Evolutionary conservation across 2,888 invertebrate genomes (phyloP).

Genomic region (Laothoe populi): DNA sequence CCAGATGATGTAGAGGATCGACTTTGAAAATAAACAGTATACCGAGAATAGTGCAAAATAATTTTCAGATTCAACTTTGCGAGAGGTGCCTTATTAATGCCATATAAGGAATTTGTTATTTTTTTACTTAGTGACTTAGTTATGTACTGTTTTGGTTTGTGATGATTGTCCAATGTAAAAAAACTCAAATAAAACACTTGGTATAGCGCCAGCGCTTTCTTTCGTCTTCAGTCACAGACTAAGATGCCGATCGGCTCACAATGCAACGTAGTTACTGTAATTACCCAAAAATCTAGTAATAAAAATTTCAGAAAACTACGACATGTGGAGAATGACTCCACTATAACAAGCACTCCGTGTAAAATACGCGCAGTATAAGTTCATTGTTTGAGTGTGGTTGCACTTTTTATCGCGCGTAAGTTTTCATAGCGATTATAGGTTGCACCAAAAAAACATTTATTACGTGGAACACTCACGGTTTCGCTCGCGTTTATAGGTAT

Average conservation of each 20-base stretch:
- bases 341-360: slow-evolving; percentile 50
- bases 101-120: too few relatives aligned
- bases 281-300: slow-evolving; percentile 12
- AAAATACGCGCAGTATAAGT: slow-evolving; percentile 55
- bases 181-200: slow-evolving; percentile 29
- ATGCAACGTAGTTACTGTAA: too few relatives aligned
- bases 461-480: slow-evolving; percentile 65
- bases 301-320: slow-evolving; percentile 1
- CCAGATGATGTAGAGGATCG: too few relatives aligned
- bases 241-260: neutral
- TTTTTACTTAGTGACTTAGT: too few relatives aligned
- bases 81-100: too few relatives aligned
- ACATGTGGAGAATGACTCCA: neutral
- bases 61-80: too few relatives aligned
- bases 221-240: slow-evolving; percentile 5
- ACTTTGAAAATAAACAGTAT: too few relatives aligned
- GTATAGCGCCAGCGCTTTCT: slow-evolving; percentile 15
- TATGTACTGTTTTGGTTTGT: too few relatives aligned
- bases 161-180: neutral
- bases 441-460: slow-evolving; percentile 45
- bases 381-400: slow-evolving; percentile 62
- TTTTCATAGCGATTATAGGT: slow-evolving; percentile 56
- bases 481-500: slow-evolving; percentile 49
- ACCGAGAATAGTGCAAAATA: too few relatives aligned
- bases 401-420: slow-evolving; percentile 61